Conservation (phyloP, 2,113 vertebrate species). For the Rhodinocichla rosea region DNA sequence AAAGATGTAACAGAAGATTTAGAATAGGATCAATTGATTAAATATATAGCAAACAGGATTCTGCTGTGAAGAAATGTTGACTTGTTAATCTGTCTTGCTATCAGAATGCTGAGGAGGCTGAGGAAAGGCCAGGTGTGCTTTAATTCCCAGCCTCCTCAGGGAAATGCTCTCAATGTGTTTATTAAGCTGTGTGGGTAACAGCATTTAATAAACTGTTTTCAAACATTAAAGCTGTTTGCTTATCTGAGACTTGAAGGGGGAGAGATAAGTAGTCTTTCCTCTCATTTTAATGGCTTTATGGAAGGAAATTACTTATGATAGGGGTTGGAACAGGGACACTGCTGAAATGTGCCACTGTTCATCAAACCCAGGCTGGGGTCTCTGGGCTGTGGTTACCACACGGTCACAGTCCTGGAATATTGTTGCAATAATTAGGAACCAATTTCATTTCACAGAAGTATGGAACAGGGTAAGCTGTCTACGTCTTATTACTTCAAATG, state of each 20-base stretch:
- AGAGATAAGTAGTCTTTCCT: background rate
- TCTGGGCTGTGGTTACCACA: background rate
- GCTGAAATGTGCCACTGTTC: background rate
- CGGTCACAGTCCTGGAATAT: background rate
- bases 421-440: background rate
- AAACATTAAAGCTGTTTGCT: conserved; percentile 7
- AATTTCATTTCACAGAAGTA: background rate
- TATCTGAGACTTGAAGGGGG: background rate
- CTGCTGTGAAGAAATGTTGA: conserved; percentile 18
- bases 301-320: background rate
- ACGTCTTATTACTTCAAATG: background rate
- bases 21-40: conserved; percentile 25
- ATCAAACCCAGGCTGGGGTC: background rate
- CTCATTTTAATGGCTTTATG: background rate
- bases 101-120: background rate
- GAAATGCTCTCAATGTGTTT: conserved; percentile 1
- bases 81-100: background rate
- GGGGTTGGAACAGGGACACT: background rate
- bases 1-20: background rate
- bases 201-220: conserved; percentile 55
- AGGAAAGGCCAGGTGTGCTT: conserved; percentile 10
- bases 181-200: conserved; percentile 50
- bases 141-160: conserved; percentile 17
- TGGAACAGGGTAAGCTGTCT: background rate
- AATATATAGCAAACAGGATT: background rate